phyloP scores from a whole-genome alignment of 1,140 invertebrate genomes.

The Platyscapa corneri region DNA sequence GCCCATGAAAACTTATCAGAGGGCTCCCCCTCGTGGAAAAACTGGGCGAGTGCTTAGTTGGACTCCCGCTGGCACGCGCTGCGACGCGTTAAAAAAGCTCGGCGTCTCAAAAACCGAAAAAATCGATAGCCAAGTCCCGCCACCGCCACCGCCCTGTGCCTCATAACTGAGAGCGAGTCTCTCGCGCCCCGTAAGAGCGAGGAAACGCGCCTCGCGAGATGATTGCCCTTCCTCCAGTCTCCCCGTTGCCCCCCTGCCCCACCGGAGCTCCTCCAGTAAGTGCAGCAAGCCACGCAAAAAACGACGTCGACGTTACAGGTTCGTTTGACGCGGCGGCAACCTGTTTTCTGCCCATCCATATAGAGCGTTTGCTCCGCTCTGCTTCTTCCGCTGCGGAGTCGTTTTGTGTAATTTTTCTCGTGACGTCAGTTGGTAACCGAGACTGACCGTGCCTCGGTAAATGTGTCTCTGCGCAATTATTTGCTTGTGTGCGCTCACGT shows the following conservation, averaged over 20 bases:
- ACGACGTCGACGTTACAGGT: not conserved
- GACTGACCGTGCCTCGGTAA: not conserved
- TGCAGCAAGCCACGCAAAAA: not conserved
- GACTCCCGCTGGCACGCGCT: not conserved
- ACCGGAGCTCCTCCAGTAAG: too few species aligned
- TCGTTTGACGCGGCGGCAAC: conserved; percentile 15
- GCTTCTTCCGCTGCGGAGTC: not conserved
- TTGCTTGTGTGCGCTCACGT: not conserved
- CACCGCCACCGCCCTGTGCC: not conserved
- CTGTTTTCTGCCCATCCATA: conserved; percentile 32
- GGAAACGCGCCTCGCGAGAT: conserved; percentile 20
- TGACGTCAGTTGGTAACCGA: conserved; percentile 47
- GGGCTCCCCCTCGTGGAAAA: not conserved
- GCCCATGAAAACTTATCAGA: not conserved
- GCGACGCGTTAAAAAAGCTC: not conserved
- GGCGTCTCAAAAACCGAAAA: not conserved
- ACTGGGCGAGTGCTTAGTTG: not conserved
- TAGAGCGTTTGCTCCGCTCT: not conserved
- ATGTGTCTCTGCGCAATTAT: not conserved
- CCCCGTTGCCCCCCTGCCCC: not conserved
- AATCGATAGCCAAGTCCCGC: not conserved
- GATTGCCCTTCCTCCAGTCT: not conserved
- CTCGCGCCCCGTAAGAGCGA: conserved; percentile 17
- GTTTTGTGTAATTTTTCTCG: conserved; percentile 33
- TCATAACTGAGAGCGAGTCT: not conserved